Evolutionary conservation across 2,797 vertebrate species (phyloP).

Genomic region (Pogoniulus pusillus): DNA sequence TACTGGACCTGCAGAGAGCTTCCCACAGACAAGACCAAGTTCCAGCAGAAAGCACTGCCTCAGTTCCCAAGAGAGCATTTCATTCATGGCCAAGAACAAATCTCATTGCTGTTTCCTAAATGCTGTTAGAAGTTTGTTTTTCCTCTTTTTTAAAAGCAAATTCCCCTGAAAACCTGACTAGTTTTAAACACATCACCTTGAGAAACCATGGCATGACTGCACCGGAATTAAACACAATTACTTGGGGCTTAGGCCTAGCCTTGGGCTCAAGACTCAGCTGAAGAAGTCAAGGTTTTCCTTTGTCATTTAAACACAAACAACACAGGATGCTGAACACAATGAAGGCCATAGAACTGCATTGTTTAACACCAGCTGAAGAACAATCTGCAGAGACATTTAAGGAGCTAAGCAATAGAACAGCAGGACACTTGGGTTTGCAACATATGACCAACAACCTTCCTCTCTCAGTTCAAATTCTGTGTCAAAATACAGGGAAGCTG

Average conservation of each 20-base stretch:
- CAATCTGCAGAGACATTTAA: neutral
- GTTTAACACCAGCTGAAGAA: neutral
- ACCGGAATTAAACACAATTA: neutral
- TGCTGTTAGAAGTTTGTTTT: accelerated
- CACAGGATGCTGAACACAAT: neutral
- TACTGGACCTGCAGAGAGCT: neutral
- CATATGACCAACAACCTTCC: neutral
- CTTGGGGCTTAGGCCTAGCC: neutral
- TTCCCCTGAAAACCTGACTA: neutral
- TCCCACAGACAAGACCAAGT: neutral
- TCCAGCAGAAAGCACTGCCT: neutral
- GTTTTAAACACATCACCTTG: neutral
- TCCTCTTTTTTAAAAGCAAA: neutral
- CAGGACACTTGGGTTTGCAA: neutral
- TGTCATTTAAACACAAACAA: neutral
- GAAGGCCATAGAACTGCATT: neutral
- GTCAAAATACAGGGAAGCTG: neutral
- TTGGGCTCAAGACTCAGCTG: neutral
- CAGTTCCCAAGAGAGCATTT: neutral
- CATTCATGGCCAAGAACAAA: neutral
- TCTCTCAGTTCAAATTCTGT: neutral
- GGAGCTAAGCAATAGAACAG: neutral
- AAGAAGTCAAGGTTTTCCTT: neutral
- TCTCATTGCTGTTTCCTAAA: neutral
- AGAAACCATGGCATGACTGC: neutral